Conservation (phyloP, 2,797 vertebrate species). For the Microctenopoma stevenorrisi region DNA sequence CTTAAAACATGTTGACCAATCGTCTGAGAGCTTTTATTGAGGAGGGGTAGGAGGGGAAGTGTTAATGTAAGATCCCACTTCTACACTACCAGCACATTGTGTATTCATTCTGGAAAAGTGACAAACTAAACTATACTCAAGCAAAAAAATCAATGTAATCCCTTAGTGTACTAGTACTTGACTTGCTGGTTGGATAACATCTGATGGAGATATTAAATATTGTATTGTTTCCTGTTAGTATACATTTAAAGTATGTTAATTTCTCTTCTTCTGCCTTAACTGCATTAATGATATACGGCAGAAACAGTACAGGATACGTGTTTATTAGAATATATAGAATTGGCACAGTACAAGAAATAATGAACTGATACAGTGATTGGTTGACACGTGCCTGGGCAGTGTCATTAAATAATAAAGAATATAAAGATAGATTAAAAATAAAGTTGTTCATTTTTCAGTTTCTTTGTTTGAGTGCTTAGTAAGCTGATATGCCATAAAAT, state of each 20-base stretch:
- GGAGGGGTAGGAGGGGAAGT: not conserved
- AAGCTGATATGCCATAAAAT: not conserved
- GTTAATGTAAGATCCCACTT: not conserved
- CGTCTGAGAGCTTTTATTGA: not conserved
- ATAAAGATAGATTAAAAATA: not conserved
- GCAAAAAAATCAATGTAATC: no score
- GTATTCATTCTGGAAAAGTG: not conserved
- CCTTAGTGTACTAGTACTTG: not conserved
- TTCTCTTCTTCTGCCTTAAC: not conserved
- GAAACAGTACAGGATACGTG: no score
- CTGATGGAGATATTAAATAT: not conserved
- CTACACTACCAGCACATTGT: not conserved
- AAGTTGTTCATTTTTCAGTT: no score
- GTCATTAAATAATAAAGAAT: no score
- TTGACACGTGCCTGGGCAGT: no score
- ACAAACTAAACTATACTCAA: not conserved
- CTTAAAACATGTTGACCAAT: constrained; percentile 4
- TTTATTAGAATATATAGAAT: not conserved
- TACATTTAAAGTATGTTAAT: not conserved
- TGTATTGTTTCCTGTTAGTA: not conserved
- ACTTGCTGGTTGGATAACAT: not conserved
- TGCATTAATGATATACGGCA: no score
- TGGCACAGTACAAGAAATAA: not conserved
- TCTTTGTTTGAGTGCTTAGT: no score
- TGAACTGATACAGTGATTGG: not conserved